A percentile compares a stretch with the other conserved stretches of the same genome.
Conservation (phyloP, 2,113 vertebrate species). For the Coptodon bakossiorum region DNA sequence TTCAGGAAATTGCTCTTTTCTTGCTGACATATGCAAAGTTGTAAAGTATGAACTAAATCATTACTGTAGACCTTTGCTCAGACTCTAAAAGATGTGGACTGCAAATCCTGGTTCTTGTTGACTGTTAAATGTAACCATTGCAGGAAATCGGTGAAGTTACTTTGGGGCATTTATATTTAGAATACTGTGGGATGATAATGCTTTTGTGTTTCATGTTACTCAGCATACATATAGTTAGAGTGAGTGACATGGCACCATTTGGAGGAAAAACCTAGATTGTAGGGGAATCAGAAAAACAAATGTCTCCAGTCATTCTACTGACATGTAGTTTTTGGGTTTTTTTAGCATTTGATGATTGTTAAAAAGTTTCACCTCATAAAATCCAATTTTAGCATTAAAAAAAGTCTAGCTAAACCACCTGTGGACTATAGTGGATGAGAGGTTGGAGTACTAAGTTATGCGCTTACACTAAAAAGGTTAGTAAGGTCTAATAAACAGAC, state of each 20-base stretch:
- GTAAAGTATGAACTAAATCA: background rate
- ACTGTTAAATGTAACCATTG: background rate
- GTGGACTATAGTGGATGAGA: background rate
- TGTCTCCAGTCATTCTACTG: background rate
- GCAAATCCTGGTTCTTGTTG: background rate
- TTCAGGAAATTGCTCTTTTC: background rate
- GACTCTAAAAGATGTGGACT: background rate
- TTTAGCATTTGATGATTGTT: background rate
- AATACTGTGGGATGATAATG: background rate
- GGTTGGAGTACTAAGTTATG: background rate
- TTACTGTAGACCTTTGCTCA: background rate
- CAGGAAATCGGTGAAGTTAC: background rate
- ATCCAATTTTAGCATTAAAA: background rate
- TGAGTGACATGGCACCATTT: background rate
- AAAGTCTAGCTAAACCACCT: background rate
- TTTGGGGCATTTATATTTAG: background rate
- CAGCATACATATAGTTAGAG: background rate
- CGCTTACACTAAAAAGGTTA: background rate
- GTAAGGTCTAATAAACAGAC: background rate
- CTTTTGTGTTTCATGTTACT: background rate
- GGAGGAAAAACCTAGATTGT: background rate
- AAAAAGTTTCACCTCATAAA: background rate
- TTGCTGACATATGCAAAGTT: background rate
- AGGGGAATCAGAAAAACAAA: background rate
- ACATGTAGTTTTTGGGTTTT: background rate